Conservation (phyloP, 2,888 invertebrate genomes). For the Boloria euphrosyne region DNA sequence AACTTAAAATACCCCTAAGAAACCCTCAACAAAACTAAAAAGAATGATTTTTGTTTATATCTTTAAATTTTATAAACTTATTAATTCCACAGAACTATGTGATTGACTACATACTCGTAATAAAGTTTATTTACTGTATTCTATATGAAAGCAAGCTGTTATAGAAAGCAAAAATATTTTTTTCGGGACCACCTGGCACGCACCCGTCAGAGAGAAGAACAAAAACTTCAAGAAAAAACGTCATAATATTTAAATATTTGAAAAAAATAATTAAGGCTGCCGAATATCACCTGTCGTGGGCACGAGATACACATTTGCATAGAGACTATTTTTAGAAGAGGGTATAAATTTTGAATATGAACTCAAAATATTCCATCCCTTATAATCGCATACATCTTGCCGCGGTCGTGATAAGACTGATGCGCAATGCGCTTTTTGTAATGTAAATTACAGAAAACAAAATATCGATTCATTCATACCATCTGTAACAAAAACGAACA, state of each 20-base stretch:
- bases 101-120: constrained; percentile 23
- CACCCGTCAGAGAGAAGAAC: constrained; percentile 67
- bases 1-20: too few species aligned
- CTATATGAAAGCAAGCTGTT: constrained; percentile 65
- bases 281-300: constrained; percentile 79
- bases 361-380: constrained; percentile 28
- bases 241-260: constrained; percentile 82
- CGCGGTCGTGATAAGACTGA: constrained; percentile 23
- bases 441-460: constrained; percentile 12
- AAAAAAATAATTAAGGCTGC: constrained; percentile 81
- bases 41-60: too few species aligned
- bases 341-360: constrained; percentile 35
- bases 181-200: constrained; percentile 78
- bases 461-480: neutral
- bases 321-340: constrained; percentile 62
- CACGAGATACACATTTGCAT: constrained; percentile 80
- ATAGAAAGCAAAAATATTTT: constrained; percentile 58
- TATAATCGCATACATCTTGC: constrained; percentile 36
- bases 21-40: too few species aligned
- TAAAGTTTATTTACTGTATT: constrained; percentile 26
- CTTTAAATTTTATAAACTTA: too few species aligned
- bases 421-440: constrained; percentile 11
- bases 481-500: neutral
- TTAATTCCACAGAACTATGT: too few species aligned
- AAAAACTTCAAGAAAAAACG: constrained; percentile 72